Evolutionary conservation across 2,797 vertebrate genomes (phyloP), one percentile per base, ranked within the genome.

Genomic region (Xenentodon cancila): DNA sequence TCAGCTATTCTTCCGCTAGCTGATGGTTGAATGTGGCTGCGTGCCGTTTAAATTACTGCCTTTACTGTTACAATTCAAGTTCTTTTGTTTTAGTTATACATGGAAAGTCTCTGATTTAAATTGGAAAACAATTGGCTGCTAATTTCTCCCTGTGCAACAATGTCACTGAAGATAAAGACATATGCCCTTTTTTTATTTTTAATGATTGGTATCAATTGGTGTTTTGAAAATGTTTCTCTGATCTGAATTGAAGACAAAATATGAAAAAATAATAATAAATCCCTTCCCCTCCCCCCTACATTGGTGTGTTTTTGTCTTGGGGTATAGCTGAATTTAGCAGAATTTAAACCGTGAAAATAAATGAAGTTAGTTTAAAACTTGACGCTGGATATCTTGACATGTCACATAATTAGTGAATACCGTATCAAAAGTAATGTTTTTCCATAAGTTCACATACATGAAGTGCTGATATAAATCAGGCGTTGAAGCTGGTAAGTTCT

Each of bases 1-100:
- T 85, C 60, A 9, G 81, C 81, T 86, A 85, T 86, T 89, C 93
- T 93, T 94, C 93, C 86, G 84, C 91, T 74, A 84, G 68, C 80
- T 66, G 75, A 76, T 68, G 53, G 66, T 54, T 85, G 64, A 81
- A 71, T 47, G 5, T 52, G 67, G 65, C 40, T 43, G 37, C 32
- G 12, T 71, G 7, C 32, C 55, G 55, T 77, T 66, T 27, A 40
- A 51, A 42, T 13, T 69, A 64, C 21, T 68, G 45, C 18, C n/a
- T 49, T 64, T 45, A 20, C 32, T 80, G 12, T 73, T 64, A 9
- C 9, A 15, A 13, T 21, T 56, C 13, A 48, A 55, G 42, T 16
- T 56, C 62, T 75, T 64, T 22, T 64, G 61, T 53, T 43, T 68
- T 53, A 42, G 64, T 80, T 50, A 40, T 79, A 66, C 87, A 89